Evolutionary conservation across 2,888 invertebrate species (phyloP), one percentile per base, ranked within the genome.

Genomic region (Marronus borbonicus): DNA sequence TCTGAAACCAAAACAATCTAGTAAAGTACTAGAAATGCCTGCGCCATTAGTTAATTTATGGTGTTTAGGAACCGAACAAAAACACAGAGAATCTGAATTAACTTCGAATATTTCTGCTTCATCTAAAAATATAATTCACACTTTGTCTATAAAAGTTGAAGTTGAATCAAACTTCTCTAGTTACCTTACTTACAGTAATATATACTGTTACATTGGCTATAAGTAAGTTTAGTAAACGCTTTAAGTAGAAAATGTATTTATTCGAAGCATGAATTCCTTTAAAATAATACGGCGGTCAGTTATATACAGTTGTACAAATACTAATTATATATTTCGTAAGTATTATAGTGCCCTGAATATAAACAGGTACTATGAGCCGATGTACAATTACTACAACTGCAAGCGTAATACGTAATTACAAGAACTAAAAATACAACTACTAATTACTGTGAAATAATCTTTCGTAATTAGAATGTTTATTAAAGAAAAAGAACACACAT

Each of bases 401-500:
- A 66, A 66, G 14, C 66, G 49, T 49, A 44, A 17, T 66, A 31
- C 44, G 49, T 49, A 66, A 66, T 66, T 66, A 66, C 24, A 66
- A 14, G 49, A 66, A 66, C 66, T 66, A 66, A 66, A 64, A 66
- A 66, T 66, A 24, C 24, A 10, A 49, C 49, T 24, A 66, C 44
- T 66, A 66, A 66, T 66, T 66, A 44, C 66, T 10, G 44, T 66
- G 44, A 66, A 66, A 66, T 66, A 66, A 66, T 66, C 66, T 66
- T 66, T 66, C 66, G 66, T 66, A 66, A 66, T 66, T 66, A 66
- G 66, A 66, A 66, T 66, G 44, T 49, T 66, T 66, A 66, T 66
- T 66, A 44, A 66, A 49, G 39, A 44, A 66, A 66, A 66, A 44
- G 24, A 49, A 44, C 44, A 66, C 66, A 20, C 31, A 66, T 66